Conservation (phyloP, 2,888 invertebrate species). For the Drosophila fulvimacula region DNA sequence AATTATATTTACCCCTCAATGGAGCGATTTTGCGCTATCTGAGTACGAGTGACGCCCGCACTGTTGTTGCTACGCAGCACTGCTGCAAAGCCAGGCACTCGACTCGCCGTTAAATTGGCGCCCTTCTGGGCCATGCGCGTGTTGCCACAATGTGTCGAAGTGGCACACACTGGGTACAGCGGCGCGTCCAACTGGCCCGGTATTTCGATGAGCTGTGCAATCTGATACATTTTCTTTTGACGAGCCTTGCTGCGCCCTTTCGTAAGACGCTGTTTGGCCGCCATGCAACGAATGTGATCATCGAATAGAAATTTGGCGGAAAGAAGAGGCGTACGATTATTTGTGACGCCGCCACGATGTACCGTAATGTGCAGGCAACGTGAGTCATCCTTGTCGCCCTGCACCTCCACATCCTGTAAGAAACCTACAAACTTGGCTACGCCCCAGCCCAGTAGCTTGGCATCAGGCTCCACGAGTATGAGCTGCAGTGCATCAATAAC, state of each 20-base stretch:
- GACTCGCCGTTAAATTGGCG: conserved; percentile 85
- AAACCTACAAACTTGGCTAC: conserved; percentile 98
- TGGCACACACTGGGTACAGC: conserved; percentile 81
- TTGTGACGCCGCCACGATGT: conserved; percentile 90
- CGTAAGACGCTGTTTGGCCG: conserved; percentile 95
- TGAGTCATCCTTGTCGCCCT: conserved; percentile 98
- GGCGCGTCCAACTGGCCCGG: conserved; percentile 85
- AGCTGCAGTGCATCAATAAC: conserved; percentile 98
- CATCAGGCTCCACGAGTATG: conserved; percentile 98
- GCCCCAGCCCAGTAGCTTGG: conserved; percentile 97
- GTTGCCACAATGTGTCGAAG: conserved; percentile 74
- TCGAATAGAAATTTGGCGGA: conserved; percentile 98
- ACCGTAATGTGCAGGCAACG: conserved; percentile 97
- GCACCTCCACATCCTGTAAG: conserved; percentile 97
- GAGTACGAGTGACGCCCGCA: conserved; percentile 83
- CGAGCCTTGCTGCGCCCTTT: conserved; percentile 97
- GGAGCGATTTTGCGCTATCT: conserved; percentile 83
- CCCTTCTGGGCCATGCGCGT: conserved; percentile 84
- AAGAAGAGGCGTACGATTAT: conserved; percentile 91
- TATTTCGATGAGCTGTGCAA: conserved; percentile 95
- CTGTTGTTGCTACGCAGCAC: conserved; percentile 85
- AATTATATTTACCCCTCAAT: conserved; percentile 81
- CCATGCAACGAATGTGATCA: conserved; percentile 99
- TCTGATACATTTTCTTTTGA: conserved; percentile 98
- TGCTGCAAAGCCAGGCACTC: conserved; percentile 87